Evolutionary conservation across 2,113 vertebrate genomes (phyloP).

Genomic region (Aegithalos caudatus): DNA sequence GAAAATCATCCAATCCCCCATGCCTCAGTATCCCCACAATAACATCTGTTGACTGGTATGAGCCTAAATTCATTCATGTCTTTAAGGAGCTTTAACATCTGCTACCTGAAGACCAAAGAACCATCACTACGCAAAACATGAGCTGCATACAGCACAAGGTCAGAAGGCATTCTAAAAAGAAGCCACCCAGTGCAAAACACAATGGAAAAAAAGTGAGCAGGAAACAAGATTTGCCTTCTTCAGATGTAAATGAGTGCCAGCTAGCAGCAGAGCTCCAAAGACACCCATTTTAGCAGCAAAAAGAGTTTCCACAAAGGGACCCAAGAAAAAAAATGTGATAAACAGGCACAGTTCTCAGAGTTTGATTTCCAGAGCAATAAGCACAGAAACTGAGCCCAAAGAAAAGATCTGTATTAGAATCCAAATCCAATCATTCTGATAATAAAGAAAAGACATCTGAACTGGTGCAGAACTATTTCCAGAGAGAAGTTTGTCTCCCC

Average conservation of each 20-base stretch:
- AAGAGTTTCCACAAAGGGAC: background rate
- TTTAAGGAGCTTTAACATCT: background rate
- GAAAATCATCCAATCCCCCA: background rate
- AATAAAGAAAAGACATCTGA: constrained; percentile 9
- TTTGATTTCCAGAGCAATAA: constrained; percentile 36
- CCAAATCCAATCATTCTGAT: constrained; percentile 22
- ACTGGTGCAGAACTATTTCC: constrained; percentile 33
- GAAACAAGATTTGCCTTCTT: constrained; percentile 6
- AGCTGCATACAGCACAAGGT: background rate
- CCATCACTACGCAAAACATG: background rate
- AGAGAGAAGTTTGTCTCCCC: constrained; percentile 29
- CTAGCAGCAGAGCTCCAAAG: background rate
- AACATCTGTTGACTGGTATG: background rate
- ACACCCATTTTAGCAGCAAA: background rate
- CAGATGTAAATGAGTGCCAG: background rate
- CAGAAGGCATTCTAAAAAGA: background rate
- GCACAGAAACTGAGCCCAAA: background rate
- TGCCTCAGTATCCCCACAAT: background rate
- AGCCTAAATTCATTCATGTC: background rate
- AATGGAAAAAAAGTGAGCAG: background rate
- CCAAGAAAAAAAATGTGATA: background rate
- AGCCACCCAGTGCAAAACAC: background rate
- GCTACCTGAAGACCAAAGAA: background rate
- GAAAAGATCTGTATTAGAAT: constrained; percentile 33
- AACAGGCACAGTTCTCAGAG: background rate